phyloP scores from a whole-genome alignment of 2,113 vertebrate species.

The Cyanoliseus patagonus region DNA sequence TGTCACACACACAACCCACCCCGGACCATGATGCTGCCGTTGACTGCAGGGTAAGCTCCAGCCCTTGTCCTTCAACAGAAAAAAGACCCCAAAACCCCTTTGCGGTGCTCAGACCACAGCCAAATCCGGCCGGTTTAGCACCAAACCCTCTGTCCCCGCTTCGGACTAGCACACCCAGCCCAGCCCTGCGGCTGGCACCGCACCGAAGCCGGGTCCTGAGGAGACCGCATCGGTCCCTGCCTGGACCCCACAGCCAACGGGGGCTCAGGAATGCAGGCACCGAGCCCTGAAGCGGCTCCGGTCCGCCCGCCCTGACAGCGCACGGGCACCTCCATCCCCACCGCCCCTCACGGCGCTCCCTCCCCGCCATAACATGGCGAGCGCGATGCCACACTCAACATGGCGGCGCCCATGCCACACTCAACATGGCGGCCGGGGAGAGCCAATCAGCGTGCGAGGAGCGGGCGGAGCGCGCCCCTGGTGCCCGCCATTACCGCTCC shows the following conservation, averaged over 20 bases:
- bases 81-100: not conserved
- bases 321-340: accelerated
- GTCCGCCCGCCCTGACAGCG: accelerated
- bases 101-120: not conserved
- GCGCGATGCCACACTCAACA: not conserved
- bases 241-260: not conserved
- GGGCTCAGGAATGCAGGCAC: accelerated
- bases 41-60: not conserved
- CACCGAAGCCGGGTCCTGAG: too few relatives aligned
- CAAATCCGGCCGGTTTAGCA: not conserved
- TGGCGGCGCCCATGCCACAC: not conserved
- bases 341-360: accelerated
- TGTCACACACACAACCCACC: accelerated
- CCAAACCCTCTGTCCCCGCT: not conserved
- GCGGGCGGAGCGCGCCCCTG: accelerated
- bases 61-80: not conserved
- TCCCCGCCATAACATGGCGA: not conserved
- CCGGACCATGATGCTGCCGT: too few relatives aligned
- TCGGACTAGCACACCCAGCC: too few relatives aligned
- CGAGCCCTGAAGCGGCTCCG: accelerated
- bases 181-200: not conserved
- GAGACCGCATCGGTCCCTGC: too few relatives aligned
- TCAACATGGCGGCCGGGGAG: not conserved
- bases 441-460: accelerated
- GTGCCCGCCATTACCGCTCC: not conserved